Evolutionary conservation across 2,797 vertebrate species (phyloP), one percentile per base, ranked within the genome.

Genomic region (Phaenicophaeus curvirostris): DNA sequence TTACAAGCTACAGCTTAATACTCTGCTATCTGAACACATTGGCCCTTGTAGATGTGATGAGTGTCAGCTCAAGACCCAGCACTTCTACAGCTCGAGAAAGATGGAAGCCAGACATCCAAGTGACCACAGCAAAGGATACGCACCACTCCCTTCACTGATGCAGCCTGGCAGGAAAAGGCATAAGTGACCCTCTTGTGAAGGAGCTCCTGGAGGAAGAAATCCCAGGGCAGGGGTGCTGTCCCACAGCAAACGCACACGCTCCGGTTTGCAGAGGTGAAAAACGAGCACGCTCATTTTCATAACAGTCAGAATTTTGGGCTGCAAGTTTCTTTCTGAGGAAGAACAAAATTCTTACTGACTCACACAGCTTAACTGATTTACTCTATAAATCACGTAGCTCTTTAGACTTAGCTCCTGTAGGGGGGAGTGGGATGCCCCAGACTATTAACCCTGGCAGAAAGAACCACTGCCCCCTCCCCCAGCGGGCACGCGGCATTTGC

Each of bases 1-100:
- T 91, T 72, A 58, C 1, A 82, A 89, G 85, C 88, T 83, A 35
- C 77, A 84, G 92, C 89, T 95, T 91, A 94, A 87, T 41, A 17
- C 83, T 92, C 89, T 88, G 82, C 91, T 75, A 62, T 71, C 81
- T 92, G 87, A 76, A 84, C 79, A 61, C 87, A 50, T 7, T 54
- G 81, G 58, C 59, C 48, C 53, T 48, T 19, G 25, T 25, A 67
- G 54, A 18, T 28, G 87, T 77, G 68, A 72, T 6, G 30, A 42
- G 58, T 78, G 57, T 46, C 82, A 77, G 83, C 82, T 78, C 27
- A 11, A 67, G 76, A 35, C 35, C 50, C 82, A n/a, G 73, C 30
- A 53, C 44, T 80, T 35, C 48, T 50, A 14, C 30, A 41, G 42
- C 44, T 33, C 3, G 0, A 83, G 78, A 58, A 80, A 16, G 51